Conservation (phyloP, 2,888 invertebrate genomes). For the Lomographa bimaculata region DNA sequence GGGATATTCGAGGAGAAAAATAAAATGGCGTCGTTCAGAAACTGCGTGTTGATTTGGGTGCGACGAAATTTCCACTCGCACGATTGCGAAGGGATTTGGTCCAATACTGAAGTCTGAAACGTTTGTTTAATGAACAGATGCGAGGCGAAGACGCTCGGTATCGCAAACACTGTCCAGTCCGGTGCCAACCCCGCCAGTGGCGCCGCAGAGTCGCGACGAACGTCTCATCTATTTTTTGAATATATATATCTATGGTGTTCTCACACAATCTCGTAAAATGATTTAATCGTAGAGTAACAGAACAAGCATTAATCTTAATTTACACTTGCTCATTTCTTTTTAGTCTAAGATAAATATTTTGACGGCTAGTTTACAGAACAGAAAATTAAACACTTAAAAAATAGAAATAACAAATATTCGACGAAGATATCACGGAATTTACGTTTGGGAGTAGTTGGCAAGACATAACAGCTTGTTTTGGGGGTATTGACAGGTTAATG, state of each 20-base stretch:
- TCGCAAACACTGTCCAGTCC: constrained; percentile 63
- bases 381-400: constrained; percentile 19
- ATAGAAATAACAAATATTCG: constrained; percentile 16
- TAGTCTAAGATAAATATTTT: constrained; percentile 24
- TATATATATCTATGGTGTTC: constrained; percentile 42
- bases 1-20: constrained; percentile 31
- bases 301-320: too few relatives aligned
- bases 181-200: constrained; percentile 72
- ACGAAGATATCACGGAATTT: constrained; percentile 14
- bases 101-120: constrained; percentile 77
- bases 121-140: constrained; percentile 77
- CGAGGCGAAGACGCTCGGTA: constrained; percentile 75
- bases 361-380: constrained; percentile 18
- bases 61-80: constrained; percentile 54
- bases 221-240: constrained; percentile 61
- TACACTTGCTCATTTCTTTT: constrained; percentile 3
- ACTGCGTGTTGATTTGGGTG: constrained; percentile 38
- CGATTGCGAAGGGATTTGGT: constrained; percentile 68
- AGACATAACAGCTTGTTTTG: constrained; percentile 13
- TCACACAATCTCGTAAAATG: constrained; percentile 6
- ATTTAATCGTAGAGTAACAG: constrained; percentile 9
- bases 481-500: constrained; percentile 12
- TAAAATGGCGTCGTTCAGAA: constrained; percentile 58
- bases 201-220: constrained; percentile 61
- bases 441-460: constrained; percentile 17